Conservation (phyloP, 2,113 vertebrate genomes). For the Chamaea fasciata region DNA sequence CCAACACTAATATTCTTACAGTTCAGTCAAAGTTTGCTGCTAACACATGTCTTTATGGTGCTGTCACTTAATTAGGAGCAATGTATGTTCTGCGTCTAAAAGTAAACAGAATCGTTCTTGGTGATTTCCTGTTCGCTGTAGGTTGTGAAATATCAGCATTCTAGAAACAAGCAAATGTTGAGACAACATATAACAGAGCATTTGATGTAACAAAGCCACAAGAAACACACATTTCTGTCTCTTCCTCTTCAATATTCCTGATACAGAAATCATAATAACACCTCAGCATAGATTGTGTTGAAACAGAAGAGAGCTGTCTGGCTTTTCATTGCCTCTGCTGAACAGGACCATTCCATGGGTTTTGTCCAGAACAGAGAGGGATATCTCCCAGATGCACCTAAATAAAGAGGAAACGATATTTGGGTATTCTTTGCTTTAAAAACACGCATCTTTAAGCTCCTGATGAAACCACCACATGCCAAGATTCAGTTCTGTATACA, state of each 20-base stretch:
- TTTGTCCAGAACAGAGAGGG: not conserved
- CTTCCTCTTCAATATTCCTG: constrained; percentile 1
- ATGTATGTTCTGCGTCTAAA: not conserved
- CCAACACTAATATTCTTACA: not conserved
- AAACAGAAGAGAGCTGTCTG: not conserved
- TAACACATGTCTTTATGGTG: not conserved
- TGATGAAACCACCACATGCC: not conserved
- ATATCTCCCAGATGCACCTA: not conserved
- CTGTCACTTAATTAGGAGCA: not conserved
- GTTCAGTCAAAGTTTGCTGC: not conserved
- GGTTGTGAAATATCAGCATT: not conserved
- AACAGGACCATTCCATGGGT: not conserved
- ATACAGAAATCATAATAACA: not conserved
- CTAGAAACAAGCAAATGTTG: not conserved
- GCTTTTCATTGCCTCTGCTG: not conserved
- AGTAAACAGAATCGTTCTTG: not conserved
- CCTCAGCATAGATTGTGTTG: not conserved
- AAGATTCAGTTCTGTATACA: not conserved
- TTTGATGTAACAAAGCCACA: constrained; percentile 12
- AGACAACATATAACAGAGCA: not conserved
- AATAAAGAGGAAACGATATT: not conserved
- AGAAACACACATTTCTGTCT: not conserved
- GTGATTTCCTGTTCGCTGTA: constrained; percentile 16
- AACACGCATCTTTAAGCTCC: not conserved
- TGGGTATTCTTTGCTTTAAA: not conserved